Evolutionary conservation across 1,140 invertebrate species (phyloP).

Genomic region (Caenorhabditis remanei): DNA sequence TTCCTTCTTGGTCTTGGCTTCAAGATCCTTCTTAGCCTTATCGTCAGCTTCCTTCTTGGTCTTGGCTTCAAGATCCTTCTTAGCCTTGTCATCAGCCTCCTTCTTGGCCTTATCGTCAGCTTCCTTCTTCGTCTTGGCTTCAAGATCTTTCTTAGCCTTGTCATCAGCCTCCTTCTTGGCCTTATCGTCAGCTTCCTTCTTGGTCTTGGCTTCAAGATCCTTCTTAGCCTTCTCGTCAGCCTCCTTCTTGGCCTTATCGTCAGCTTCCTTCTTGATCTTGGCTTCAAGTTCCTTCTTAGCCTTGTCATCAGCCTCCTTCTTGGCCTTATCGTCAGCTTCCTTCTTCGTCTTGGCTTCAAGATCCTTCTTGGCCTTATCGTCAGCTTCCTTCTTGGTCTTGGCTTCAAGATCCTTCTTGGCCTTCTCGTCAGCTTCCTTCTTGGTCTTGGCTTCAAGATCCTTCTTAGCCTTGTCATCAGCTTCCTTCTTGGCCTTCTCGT

Average conservation of each 20-base stretch:
- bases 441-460: not conserved
- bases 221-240: constrained; percentile 41
- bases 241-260: constrained; percentile 38
- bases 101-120: constrained; percentile 39
- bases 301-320: constrained; percentile 21
- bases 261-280: constrained; percentile 39
- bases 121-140: constrained; percentile 25
- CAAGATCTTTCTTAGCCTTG: not conserved
- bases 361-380: constrained; percentile 14
- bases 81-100: not conserved
- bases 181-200: constrained; percentile 2
- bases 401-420: constrained; percentile 19
- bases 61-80: constrained; percentile 18
- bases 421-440: constrained; percentile 7
- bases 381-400: constrained; percentile 42
- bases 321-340: constrained; percentile 19
- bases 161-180: constrained; percentile 53
- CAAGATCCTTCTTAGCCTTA: not conserved
- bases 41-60: constrained; percentile 20
- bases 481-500: constrained; percentile 30
- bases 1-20: not conserved
- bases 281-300: constrained; percentile 22
- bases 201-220: constrained; percentile 32
- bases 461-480: constrained; percentile 21
- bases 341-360: constrained; percentile 2